These are phyloP conservation scores for Luidia sarsii DNA, from an alignment of 53 echinoderm and acorn worm species.

Conservation along the genomic window DNA sequence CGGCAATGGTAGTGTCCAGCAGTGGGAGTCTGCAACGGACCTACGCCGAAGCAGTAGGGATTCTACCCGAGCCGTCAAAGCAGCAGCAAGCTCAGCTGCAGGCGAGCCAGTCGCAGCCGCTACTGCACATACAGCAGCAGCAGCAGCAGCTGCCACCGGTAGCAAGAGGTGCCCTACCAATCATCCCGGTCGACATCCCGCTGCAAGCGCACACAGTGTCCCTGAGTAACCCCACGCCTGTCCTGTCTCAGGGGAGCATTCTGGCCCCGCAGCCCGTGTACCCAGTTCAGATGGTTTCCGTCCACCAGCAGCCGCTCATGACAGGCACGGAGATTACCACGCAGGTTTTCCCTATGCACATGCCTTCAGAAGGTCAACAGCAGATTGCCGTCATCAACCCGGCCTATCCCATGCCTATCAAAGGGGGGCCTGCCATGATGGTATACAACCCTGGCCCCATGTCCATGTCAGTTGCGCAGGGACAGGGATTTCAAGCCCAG, in stretches of 20 bases:
- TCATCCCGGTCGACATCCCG: too few species aligned
- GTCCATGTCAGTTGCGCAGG: conserved; percentile 22
- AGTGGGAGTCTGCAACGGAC: conserved; percentile 16
- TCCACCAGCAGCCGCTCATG: conserved; percentile 3
- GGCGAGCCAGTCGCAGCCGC: conserved; percentile 29
- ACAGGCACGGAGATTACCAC: conserved; percentile 1
- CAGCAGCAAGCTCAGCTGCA: conserved; percentile 9
- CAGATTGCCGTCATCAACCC: conserved; percentile 2
- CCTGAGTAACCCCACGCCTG: conserved; percentile 7
- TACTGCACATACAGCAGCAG: conserved; percentile 2
- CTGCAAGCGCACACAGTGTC: conserved; percentile 9
- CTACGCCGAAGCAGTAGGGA: conserved; percentile 21
- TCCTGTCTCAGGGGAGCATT: conserved; percentile 21
- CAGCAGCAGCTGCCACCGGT: conserved; percentile 2
- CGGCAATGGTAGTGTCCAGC: neutral
- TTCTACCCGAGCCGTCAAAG: neutral
- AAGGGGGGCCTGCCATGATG: conserved; percentile 14
- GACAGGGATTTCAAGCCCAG: neutral
- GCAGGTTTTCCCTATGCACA: conserved; percentile 3
- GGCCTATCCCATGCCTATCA: conserved; percentile 4
- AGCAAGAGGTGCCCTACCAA: neutral
- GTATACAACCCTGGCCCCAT: neutral
- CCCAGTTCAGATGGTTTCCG: conserved; percentile 23
- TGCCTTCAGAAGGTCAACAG: conserved; percentile 18
- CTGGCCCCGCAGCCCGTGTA: conserved; percentile 41